Base-by-base conservation (phyloP, 1,140 invertebrate species). In the Coboldia fuscipes region DNA sequence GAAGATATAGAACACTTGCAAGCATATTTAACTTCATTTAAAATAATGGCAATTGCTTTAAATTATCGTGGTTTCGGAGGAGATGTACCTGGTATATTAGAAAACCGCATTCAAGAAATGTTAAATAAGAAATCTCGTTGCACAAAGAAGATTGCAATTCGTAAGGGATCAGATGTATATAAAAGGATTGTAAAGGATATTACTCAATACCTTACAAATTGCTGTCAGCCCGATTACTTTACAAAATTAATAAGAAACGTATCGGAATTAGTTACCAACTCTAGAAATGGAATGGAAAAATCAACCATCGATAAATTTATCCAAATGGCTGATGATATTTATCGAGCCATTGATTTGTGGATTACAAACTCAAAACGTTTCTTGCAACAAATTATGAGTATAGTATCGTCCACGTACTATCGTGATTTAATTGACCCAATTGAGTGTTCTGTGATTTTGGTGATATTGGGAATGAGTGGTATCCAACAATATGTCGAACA, bases 101-200 rank as follows among this genome's bases (percentile, higher is more conserved):
- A 48, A 32, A 29, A 42, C 9, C 47, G 46, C 23, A 38, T 62
- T 21, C 29, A 45, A 22, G 15, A 40, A 4, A 42, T 64, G 1
- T 38, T 48, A 1, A 37, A 39, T 12, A 42, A 33, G 53, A 58
- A 42, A 37, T 54, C 15, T 38, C 43, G 51, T 8, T 44, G 58
- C 9, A 44, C 53, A 13, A 51, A 62, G 38, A 52, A 51, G 39
- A 42, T 65, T 23, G 70, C 72, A 3, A 43, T 65, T 15, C 58
- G 75, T 30, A 66, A 72, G 3, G 41, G 58, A 6, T 50, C 60
- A n/a, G 53, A 61, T 22, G 33, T 60, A 1, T 78, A 72, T 38
- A 44, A 51, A 3, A 42, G 44, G 6, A 37, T 77, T 0, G 50
- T 51, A 1, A 45, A 50, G 33, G 47, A 55, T 37, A 36, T 55